Evolutionary conservation across 2,113 vertebrate species (phyloP), one percentile per base, ranked within the genome.

Genomic region (Engystomops pustulosus): DNA sequence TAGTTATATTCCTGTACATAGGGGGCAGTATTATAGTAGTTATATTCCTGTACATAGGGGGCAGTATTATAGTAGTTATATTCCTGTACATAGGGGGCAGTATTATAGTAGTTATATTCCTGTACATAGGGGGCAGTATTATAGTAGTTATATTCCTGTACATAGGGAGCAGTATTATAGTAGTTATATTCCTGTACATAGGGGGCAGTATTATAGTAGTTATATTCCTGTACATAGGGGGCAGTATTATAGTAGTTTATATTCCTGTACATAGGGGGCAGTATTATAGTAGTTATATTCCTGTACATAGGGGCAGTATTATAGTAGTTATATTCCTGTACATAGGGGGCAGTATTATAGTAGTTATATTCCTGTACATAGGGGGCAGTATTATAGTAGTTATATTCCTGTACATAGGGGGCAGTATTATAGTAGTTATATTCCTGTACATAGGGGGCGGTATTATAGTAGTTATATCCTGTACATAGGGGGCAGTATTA

Each of bases 391-490:
- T 53, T 53, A 53, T 53, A 53, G 51, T n/a, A 53, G 51, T 53
- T 25, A 58, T 58, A 58, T 58, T 58, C 55, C 2, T 25, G 55
- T 58, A 58, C 10, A 58, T 58, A 58, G 55, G 55, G n/a, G 55
- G 23, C 23, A 58, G 55, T 58, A 58, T 58, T 58, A 58, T 58
- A 58, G 55, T 58, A 58, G 55, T 58, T 58, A 25, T 58, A 58
- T 58, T 58, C 55, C 2, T 58, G 55, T 58, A 58, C 10, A 58
- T 58, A 58, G n/a, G 55, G n/a, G 25, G 55, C 9, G 25, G 55
- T 58, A 58, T 58, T 58, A 58, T 58, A 58, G 55, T 58, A 58
- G 55, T 25, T 58, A 58, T 58, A 58, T 58, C 25, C 11, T 58
- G 55, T 58, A 58, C 3, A 58, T 58, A 58, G 55, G n/a, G 12